Evolutionary conservation across 2,888 invertebrate genomes (phyloP), one percentile per base, ranked within the genome.

Genomic region (Spodoptera exigua): DNA sequence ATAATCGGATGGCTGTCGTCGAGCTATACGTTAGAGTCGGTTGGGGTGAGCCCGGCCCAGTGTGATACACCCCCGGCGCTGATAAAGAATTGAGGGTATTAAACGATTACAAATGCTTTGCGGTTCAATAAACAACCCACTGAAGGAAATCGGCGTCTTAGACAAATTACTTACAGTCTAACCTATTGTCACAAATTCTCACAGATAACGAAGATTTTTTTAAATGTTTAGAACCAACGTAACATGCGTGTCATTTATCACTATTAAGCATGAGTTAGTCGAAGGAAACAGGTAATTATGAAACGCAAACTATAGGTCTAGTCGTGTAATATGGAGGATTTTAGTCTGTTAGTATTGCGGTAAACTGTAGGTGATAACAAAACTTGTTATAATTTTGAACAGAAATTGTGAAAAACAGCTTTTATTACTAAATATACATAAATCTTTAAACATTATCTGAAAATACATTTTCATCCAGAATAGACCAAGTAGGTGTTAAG

Each of bases 81-180:
- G 94, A 94, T 94, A 94, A 94, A 94, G 94, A 94, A 94, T 91
- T 92, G 92, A 88, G 92, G 93, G 94, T 94, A 94, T 94, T 94
- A 94, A 94, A 93, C 93, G 94, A 93, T 94, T 93, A 93, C 94
- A 93, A 94, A 93, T 93, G 93, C 93, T 92, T 92, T 88, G 92
- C 92, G 92, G 92, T 93, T 91, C 93, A 92, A 93, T 93, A 93
- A 89, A 92, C 93, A 91, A 76, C 86, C 89, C 86, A 87, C 84
- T 83, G 85, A 84, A 84, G 83, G 79, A 87, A 85, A 80, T 82
- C 82, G 80, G 71, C 87, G 86, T 85, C 89, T 92, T 89, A 87
- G 84, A 87, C 84, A 85, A 91, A 92, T 92, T 91, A 88, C 88
- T 89, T 87, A 82, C 70, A 76, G 76, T 75, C 74, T 74, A 74